Base-by-base conservation (phyloP, 2,888 invertebrate species). In the Meganola albula region DNA sequence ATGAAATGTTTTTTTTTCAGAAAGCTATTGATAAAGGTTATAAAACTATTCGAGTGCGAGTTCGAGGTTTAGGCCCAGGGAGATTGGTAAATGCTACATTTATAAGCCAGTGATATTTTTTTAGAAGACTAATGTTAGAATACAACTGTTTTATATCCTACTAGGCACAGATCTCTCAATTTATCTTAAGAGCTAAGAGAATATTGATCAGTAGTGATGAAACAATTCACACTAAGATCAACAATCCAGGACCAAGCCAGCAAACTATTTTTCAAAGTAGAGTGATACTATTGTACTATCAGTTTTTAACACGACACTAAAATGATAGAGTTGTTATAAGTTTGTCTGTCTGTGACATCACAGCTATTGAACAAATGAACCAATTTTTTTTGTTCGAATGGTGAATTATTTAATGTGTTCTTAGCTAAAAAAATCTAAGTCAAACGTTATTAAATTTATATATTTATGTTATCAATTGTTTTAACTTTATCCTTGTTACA, bases 1-100 rank as follows among this genome's bases (percentile, higher is more conserved):
- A n/a, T 27, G 30, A 14, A 32, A 21, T 30, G n/a, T 14, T 14
- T 16, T 31, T 24, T 46, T 84, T 88, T 20, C 75, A 94, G 94
- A 90, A 88, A 89, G 90, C 91, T 0, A 61, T 92, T 31, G 90
- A 91, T 35, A 83, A 88, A 58, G 97, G 97, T 4, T 85, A 91
- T 45, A 92, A 90, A 71, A 91, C 90, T 26, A 87, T 96, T 1
- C 86, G 95, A 56, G 92, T 97, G 0, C 87, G 89, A 60, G 90
- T 97, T 3, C 89, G 89, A 63, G 97, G 97, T 0, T 67, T 97
- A 23, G 97, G 97, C 12, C 94, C 97, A 27, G 97, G 97, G 27
- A 87, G 97, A 88, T 88, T 95, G 93, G 97, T 96, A 86, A n/a
- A n/a, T n/a, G n/a, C n/a, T n/a, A 16, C 6, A 16, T 16, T 16